Percentiles rank a stretch among this genome's conserved stretches.
phyloP scores from a whole-genome alignment of 2,888 invertebrate species.

The Ptychoptera contaminata region DNA sequence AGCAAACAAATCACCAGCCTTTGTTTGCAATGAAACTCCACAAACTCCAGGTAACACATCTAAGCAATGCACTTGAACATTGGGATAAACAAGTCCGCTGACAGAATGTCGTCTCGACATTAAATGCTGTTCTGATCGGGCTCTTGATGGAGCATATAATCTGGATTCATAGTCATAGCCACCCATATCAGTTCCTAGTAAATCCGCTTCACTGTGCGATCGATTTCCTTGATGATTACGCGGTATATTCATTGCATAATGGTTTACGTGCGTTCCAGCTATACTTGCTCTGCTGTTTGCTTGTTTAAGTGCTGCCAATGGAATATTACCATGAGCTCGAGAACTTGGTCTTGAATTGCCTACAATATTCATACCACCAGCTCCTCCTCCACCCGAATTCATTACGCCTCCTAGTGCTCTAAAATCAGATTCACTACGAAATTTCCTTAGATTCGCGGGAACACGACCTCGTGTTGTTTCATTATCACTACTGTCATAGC shows the following conservation, averaged over 20 bases:
- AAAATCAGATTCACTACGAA: constrained; percentile 78
- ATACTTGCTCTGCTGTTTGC: constrained; percentile 46
- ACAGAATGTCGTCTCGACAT: constrained; percentile 24
- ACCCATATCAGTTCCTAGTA: constrained; percentile 42
- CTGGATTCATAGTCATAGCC: constrained; percentile 26
- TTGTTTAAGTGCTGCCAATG: constrained; percentile 52
- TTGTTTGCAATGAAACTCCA: constrained; percentile 66
- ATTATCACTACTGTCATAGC: constrained; percentile 82
- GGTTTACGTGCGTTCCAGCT: constrained; percentile 16
- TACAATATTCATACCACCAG: background rate
- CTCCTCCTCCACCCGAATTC: too few species aligned
- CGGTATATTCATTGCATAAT: constrained; percentile 4
- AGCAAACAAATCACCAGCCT: constrained; percentile 81
- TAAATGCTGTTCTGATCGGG: constrained; percentile 10
- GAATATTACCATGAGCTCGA: constrained; percentile 31
- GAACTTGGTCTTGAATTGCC: constrained; percentile 27
- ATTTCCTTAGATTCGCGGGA: constrained; percentile 42
- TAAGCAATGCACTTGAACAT: constrained; percentile 40
- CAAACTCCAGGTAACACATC: constrained; percentile 65
- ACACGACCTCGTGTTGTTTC: constrained; percentile 40
- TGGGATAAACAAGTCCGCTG: constrained; percentile 29
- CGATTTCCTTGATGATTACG: constrained; percentile 34
- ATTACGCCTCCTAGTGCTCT: constrained; percentile 32
- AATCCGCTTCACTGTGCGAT: constrained; percentile 76
- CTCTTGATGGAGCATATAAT: constrained; percentile 5